These are phyloP conservation scores for Trichogramma dendrolimi DNA, from an alignment of 2,888 invertebrate genomes.

Conservation along the genomic window DNA sequence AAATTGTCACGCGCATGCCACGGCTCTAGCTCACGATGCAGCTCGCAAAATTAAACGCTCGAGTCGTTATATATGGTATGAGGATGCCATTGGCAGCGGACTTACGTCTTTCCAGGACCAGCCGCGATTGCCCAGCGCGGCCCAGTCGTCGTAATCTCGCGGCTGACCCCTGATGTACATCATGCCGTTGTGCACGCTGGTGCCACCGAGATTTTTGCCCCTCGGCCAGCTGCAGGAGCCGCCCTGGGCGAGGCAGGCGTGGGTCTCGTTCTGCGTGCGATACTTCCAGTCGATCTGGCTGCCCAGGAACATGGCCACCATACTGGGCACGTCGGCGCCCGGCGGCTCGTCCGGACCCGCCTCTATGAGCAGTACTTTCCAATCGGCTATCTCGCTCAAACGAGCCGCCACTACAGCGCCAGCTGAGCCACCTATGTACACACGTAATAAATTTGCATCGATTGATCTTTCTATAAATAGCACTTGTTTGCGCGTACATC, in stretches of 20 bases:
- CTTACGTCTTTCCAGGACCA: slow-evolving; percentile 70
- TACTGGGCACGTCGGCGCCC: slow-evolving; percentile 62
- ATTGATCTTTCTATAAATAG: too few relatives aligned
- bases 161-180: slow-evolving; percentile 76
- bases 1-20: too few relatives aligned
- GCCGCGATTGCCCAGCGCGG: slow-evolving; percentile 65
- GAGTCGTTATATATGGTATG: too few relatives aligned
- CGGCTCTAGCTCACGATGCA: too few relatives aligned
- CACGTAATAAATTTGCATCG: too few relatives aligned
- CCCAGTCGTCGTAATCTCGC: slow-evolving; percentile 75
- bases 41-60: too few relatives aligned
- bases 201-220: slow-evolving; percentile 70
- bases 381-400: slow-evolving; percentile 62
- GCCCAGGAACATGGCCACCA: slow-evolving; percentile 63
- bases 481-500: too few relatives aligned
- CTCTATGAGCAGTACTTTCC: slow-evolving; percentile 68
- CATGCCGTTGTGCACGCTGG: slow-evolving; percentile 75
- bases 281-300: slow-evolving; percentile 67
- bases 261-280: slow-evolving; percentile 61
- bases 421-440: slow-evolving; percentile 57
- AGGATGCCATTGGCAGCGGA: not conserved
- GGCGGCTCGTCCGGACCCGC: slow-evolving; percentile 70
- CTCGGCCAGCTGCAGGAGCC: slow-evolving; percentile 65
- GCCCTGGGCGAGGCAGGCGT: slow-evolving; percentile 56
- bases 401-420: slow-evolving; percentile 64